A percentile compares a stretch with the other conserved stretches of the same genome.
These are phyloP conservation scores for Mastigias papua DNA, from an alignment of 30 jellyfish, hydroid and myxozoan species.

Conservation along the genomic window DNA sequence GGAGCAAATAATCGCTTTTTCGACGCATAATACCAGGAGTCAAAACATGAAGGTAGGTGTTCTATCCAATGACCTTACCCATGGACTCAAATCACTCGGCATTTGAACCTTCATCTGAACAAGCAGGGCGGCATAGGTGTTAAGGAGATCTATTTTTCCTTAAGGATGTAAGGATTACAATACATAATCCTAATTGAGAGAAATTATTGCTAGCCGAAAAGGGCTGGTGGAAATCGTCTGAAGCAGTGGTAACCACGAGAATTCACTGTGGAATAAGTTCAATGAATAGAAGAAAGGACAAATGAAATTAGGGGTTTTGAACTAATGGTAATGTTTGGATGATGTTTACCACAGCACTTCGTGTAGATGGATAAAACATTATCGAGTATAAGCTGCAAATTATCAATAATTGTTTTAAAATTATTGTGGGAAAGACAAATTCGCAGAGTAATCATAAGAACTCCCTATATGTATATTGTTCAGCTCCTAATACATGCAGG, in stretches of 20 bases:
- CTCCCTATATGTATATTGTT: no score
- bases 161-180: neutral
- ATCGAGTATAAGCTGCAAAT: no score
- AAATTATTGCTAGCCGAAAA: neutral
- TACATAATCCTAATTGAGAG: neutral
- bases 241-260: conserved; percentile 5
- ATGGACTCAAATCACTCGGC: neutral
- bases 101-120: neutral
- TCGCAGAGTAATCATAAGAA: no score
- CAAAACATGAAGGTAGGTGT: neutral
- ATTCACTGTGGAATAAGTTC: neutral
- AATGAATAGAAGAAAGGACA: neutral
- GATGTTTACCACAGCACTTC: neutral
- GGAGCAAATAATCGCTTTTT: neutral
- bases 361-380: no score
- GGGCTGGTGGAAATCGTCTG: neutral
- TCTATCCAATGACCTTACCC: neutral
- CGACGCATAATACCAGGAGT: neutral
- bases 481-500: no score
- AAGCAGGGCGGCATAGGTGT: neutral
- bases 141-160: neutral
- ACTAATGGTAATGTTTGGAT: neutral
- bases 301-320: neutral
- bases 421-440: no score
- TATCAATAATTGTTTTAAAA: no score